Percentiles rank a stretch among this genome's conserved stretches.
These are phyloP conservation scores for Malurus leucopterus DNA, from an alignment of 2,797 vertebrate species.

Conservation along the genomic window DNA sequence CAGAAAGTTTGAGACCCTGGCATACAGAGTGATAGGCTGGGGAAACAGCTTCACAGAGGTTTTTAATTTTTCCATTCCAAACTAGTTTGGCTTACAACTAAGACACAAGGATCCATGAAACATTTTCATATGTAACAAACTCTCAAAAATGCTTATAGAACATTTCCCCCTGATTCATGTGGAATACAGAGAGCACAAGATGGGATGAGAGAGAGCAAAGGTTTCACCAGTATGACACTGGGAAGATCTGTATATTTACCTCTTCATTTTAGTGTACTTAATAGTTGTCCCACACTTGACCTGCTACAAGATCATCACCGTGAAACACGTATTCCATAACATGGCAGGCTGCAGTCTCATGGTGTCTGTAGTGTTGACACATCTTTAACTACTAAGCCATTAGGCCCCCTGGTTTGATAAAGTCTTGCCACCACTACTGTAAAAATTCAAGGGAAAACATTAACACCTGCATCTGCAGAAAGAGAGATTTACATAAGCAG, in stretches of 20 bases:
- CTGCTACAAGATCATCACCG: background rate
- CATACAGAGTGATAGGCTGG: background rate
- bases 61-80: background rate
- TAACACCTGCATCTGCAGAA: background rate
- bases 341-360: background rate
- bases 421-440: background rate
- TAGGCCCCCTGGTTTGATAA: background rate
- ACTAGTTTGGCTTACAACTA: background rate
- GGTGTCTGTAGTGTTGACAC: background rate
- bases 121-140: background rate
- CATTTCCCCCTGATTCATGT: background rate
- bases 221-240: background rate
- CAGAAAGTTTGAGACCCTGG: background rate
- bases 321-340: background rate
- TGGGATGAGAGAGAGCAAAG: background rate
- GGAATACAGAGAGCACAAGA: background rate
- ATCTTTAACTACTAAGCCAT: background rate
- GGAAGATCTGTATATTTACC: background rate
- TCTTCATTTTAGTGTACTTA: background rate
- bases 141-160: background rate
- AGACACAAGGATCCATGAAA: background rate
- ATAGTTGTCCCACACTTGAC: background rate
- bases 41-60: rapidly evolving
- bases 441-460: background rate
- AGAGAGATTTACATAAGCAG: background rate